Evolutionary conservation across 2,888 invertebrate species (phyloP), one percentile per base, ranked within the genome.

Genomic region (Nomada fucata): DNA sequence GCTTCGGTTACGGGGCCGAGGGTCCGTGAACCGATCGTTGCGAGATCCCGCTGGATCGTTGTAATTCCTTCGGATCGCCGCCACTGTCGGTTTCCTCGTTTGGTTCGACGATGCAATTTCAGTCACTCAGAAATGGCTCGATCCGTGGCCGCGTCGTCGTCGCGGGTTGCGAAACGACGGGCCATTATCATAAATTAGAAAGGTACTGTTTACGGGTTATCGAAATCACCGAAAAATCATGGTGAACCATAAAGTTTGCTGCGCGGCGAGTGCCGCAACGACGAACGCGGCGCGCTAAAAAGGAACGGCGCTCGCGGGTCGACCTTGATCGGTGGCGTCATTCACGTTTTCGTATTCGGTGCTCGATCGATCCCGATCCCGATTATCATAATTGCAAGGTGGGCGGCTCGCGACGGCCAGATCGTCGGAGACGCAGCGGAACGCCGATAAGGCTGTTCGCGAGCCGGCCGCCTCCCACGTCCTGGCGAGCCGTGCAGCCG

Each of bases 381-480:
- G 63, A 86, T 86, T 85, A 86, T 79, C 84, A 86, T 77, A 82
- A 86, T 84, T 82, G 68, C 82, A 84, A 86, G 82, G 80, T 84
- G 82, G 81, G 82, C 72, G 82, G 44, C 61, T 60, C 71, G 50
- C 61, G 59, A 60, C 44, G 29, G 50, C 20, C 72, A 42, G 29
- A 55, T 47, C 55, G 26, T 44, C 36, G 26, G 77, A 59, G 61
- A 77, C 77, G 52, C 36, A 23, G 7, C 61, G 29, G n/a, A 65
- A 50, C 44, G 42, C 36, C 47, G 59, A 36, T 36, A 36, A 36
- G 36, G 36, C 36, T 36, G 36, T 36, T 36, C 0, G 7, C 59
- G 20, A 42, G 50, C 69, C 44, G 23, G n/a, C 57, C 52, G 5
- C 70, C 77, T 55, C 79, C 76, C 76, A 76, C 76, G 59, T 50